Evolutionary conservation across 2,113 vertebrate genomes (phyloP).

Genomic region (Elaphurus davidianus): DNA sequence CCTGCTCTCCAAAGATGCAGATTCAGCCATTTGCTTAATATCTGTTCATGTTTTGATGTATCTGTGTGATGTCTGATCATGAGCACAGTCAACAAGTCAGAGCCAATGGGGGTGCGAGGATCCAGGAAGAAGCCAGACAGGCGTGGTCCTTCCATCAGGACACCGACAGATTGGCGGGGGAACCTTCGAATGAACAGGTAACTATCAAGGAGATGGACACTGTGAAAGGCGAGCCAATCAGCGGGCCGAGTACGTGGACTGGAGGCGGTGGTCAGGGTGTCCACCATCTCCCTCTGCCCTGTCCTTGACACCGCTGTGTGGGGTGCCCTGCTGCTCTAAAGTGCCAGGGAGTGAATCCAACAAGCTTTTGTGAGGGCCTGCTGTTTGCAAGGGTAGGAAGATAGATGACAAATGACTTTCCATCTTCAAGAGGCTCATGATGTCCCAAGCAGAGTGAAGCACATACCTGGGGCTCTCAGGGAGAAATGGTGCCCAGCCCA

Average conservation of each 20-base stretch:
- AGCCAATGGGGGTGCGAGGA: fast-evolving
- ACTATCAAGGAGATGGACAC: no score
- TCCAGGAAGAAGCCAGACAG: neutral
- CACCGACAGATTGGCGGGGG: neutral
- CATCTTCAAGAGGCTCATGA: neutral
- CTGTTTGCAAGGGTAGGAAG: neutral
- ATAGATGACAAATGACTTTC: neutral
- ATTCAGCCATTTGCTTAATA: neutral
- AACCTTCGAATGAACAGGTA: neutral
- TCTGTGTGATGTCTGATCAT: neutral
- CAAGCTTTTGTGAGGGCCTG: neutral
- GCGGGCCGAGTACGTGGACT: fast-evolving
- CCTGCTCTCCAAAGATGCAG: neutral
- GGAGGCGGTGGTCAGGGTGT: fast-evolving
- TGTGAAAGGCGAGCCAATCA: neutral
- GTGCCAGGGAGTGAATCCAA: neutral
- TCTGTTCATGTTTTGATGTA: no score
- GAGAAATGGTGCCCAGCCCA: neutral
- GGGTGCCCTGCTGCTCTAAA: neutral
- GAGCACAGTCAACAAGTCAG: neutral
- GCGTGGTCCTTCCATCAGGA: neutral
- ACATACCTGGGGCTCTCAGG: neutral
- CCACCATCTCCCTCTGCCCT: neutral
- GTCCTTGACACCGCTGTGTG: fast-evolving
- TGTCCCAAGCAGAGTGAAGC: neutral